Percentiles rank a stretch among this genome's conserved stretches.
Conservation (phyloP, 2,113 vertebrate genomes). For the Micromys minutus region DNA sequence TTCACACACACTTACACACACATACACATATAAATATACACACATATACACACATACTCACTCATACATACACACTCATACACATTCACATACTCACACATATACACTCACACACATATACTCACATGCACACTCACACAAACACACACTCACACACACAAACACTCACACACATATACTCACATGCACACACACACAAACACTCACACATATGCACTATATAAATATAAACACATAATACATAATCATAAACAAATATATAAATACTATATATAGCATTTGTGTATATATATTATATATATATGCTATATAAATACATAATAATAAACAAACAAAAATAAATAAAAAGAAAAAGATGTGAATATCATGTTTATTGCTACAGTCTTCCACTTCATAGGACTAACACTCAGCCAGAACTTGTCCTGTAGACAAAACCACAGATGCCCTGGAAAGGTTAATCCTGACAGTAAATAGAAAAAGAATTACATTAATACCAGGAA, state of each 20-base stretch:
- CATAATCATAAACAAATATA: not conserved
- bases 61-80: too few species aligned
- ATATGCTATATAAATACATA: not conserved
- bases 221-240: too few species aligned
- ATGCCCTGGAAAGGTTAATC: not conserved
- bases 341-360: not conserved
- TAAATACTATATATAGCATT: too few species aligned
- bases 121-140: too few species aligned
- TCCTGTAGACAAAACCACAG: not conserved
- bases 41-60: too few species aligned
- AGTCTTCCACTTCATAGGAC: not conserved
- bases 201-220: not conserved
- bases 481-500: not conserved
- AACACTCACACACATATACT: not conserved
- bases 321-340: not conserved
- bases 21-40: too few species aligned
- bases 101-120: not conserved
- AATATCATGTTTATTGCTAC: not conserved
- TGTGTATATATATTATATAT: too few species aligned
- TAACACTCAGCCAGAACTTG: not conserved
- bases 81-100: not conserved
- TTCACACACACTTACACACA: too few species aligned
- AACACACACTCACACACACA: too few species aligned
- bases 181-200: not conserved
- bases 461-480: not conserved